Evolutionary conservation across 2,113 vertebrate species (phyloP).

Genomic region (Amphiprion ocellaris): DNA sequence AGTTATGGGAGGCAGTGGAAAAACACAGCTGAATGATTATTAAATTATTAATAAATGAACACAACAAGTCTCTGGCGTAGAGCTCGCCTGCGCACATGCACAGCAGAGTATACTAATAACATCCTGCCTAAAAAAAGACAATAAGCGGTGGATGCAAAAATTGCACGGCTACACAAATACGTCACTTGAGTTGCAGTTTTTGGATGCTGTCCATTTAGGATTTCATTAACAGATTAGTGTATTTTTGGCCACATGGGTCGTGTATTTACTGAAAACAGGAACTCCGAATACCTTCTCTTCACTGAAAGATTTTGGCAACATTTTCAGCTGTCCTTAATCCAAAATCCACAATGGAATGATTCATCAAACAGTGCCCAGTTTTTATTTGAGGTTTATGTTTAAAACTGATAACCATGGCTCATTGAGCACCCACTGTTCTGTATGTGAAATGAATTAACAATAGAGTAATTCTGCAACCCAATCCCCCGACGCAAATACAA

Average conservation of each 20-base stretch:
- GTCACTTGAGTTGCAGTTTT: constrained; percentile 30
- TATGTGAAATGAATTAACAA: constrained; percentile 51
- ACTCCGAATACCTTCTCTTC: constrained; percentile 39
- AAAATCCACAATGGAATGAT: constrained; percentile 48
- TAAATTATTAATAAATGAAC: constrained; percentile 73
- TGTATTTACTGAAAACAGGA: constrained; percentile 45
- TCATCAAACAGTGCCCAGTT: constrained; percentile 45
- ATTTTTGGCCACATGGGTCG: constrained; percentile 46
- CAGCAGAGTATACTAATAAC: constrained; percentile 50
- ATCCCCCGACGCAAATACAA: constrained; percentile 42
- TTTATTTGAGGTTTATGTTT: constrained; percentile 53
- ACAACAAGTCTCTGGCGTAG: constrained; percentile 52
- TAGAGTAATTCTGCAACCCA: constrained; percentile 40
- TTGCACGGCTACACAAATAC: constrained; percentile 50
- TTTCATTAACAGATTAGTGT: constrained; percentile 63
- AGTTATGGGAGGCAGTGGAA: constrained; percentile 77
- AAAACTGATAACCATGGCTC: constrained; percentile 52
- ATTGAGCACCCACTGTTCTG: constrained; percentile 39
- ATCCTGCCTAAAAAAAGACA: constrained; percentile 61
- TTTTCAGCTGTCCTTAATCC: constrained; percentile 65
- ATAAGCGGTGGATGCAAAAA: constrained; percentile 39
- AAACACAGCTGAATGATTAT: constrained; percentile 76
- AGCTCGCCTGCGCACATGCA: constrained; percentile 38
- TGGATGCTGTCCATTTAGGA: constrained; percentile 58
- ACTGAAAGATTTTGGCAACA: constrained; percentile 54